Conservation (phyloP, 2,797 vertebrate species). For the Danio jaintianensis region DNA sequence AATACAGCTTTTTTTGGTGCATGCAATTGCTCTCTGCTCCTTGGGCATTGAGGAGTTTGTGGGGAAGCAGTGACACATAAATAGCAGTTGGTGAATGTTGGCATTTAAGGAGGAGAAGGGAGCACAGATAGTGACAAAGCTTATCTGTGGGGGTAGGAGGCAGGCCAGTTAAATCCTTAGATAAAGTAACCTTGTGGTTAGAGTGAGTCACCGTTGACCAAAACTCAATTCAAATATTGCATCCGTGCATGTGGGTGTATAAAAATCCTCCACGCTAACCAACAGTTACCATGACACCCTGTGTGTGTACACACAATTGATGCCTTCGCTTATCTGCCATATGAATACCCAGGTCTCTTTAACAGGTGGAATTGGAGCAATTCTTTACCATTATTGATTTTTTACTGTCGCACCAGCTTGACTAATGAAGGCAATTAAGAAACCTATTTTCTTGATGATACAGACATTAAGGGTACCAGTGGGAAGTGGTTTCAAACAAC, state of each 20-base stretch:
- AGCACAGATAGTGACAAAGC: conserved; percentile 54
- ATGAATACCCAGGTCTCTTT: conserved; percentile 51
- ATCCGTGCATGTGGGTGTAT: conserved; percentile 7
- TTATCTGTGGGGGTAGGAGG: conserved; percentile 53
- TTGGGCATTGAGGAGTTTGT: conserved; percentile 45
- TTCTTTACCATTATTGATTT: conserved; percentile 68
- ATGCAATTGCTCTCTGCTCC: conserved; percentile 50
- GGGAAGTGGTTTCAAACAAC: conserved; percentile 63
- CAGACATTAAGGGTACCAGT: conserved; percentile 67
- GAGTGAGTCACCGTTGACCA: conserved; percentile 49
- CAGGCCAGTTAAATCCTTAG: conserved; percentile 46
- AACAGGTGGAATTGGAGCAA: conserved; percentile 62
- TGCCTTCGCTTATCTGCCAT: conserved; percentile 51
- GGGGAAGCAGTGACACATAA: conserved; percentile 55
- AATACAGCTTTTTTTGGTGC: conserved; percentile 56
- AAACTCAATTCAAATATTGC: conserved; percentile 53
- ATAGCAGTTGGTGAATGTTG: conserved; percentile 51
- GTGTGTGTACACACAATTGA: conserved; percentile 40
- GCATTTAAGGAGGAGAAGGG: conserved; percentile 48
- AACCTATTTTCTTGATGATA: conserved; percentile 66
- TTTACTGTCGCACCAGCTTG: conserved; percentile 64
- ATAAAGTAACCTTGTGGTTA: conserved; percentile 51
- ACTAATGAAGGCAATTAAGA: conserved; percentile 68
- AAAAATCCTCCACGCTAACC: conserved; percentile 35
- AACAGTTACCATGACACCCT: conserved; percentile 49